Evolutionary conservation across 1,140 invertebrate genomes (phyloP), one percentile per base, ranked within the genome.

Genomic region (Brachionus koreanus): DNA sequence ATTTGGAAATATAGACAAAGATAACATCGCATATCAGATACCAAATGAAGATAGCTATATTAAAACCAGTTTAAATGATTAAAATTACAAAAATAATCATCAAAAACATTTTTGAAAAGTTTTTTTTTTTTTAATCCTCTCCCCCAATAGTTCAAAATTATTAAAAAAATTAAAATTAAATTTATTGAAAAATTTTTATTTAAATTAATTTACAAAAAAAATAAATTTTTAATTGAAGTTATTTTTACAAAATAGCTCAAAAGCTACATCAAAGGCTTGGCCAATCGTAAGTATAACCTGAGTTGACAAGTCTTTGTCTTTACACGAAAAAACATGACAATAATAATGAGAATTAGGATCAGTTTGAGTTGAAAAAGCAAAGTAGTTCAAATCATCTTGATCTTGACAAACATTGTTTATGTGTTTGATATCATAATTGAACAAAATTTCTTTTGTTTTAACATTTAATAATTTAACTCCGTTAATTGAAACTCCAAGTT

Each of bases 401-500:
- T 98, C 96, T 88, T 98, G 96, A 87, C 95, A 98, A 29, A 96
- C 96, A 88, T 95, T 97, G 88, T 98, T 95, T 85, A 98, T 97
- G 88, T 97, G 97, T 33, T 94, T 92, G 69, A 98, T 97, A 87
- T 97, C 95, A 85, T 98, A 96, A 86, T 97, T 95, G 87, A 95
- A 97, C 65, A 98, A 93, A 29, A 42, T 61, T 61, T 61, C 76
- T 61, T 79, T 79, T 23, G 29, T 79, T 57, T 61, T 65, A 25
- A 42, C 33, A 79, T 79, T 57, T 23, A 79, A 43, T 4, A 79
- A 25, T 43, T 61, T 57, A 16, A 79, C 61, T 37, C 76, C 76
- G 42, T 79, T 79, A 13, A 79, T 79, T 1, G 76, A 79, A 10
- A 79, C 39, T 19, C 46, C 33, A 12, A 79, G 33, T 25, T 79